phyloP scores from a whole-genome alignment of 2,113 vertebrate species.

The Chunga burmeisteri region DNA sequence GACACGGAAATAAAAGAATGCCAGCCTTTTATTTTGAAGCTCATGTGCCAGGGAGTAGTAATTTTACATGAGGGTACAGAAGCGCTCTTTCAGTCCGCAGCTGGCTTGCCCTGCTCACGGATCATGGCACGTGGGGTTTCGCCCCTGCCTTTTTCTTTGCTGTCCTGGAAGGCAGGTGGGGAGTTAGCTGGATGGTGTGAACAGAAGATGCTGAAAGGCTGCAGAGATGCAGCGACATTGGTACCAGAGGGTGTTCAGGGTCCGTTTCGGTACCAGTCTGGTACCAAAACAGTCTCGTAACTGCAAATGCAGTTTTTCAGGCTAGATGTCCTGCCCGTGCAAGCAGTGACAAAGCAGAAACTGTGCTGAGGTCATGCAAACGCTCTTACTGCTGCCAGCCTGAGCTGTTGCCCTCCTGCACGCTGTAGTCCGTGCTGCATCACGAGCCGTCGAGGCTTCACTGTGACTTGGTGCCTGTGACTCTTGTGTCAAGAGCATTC shows the following conservation, averaged over 20 bases:
- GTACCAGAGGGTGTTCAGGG: background rate
- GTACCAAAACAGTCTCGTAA: background rate
- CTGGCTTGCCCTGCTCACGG: background rate
- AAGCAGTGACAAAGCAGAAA: background rate
- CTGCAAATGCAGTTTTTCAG: background rate
- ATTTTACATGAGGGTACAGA: background rate
- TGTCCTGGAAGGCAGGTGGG: background rate
- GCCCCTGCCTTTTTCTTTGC: background rate
- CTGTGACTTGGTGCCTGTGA: background rate
- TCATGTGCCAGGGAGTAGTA: background rate
- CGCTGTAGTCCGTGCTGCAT: accelerated
- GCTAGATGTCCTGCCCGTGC: background rate
- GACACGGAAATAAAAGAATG: background rate
- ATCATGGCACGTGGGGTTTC: background rate
- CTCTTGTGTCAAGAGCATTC: background rate
- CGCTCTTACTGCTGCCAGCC: background rate
- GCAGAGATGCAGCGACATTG: background rate
- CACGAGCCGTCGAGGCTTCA: background rate
- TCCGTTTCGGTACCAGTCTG: background rate
- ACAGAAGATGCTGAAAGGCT: background rate
- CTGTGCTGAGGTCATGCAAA: background rate
- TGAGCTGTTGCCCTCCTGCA: background rate
- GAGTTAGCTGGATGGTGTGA: background rate
- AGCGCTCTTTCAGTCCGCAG: background rate
- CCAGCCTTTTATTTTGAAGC: background rate